A percentile compares a stretch with the other conserved stretches of the same genome.
Conservation (phyloP, 2,113 vertebrate species). For the Hydropotes inermis region DNA sequence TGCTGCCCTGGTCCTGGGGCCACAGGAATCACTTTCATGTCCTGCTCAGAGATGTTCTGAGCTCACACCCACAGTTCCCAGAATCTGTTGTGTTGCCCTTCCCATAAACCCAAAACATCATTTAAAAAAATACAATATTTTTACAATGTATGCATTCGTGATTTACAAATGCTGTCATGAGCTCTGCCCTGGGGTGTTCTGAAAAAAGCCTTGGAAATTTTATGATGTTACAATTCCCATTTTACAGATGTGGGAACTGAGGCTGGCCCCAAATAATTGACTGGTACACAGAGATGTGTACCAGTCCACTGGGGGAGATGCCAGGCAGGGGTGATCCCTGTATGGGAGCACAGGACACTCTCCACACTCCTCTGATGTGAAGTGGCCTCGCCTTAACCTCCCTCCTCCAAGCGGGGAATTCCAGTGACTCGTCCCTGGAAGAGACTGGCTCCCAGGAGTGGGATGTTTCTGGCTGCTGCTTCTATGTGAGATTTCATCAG, state of each 20-base stretch:
- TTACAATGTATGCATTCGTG: fast-evolving
- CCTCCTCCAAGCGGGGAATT: background rate
- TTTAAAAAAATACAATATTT: fast-evolving
- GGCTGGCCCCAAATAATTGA: background rate
- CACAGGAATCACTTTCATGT: fast-evolving
- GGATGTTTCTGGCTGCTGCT: background rate
- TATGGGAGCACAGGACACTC: background rate
- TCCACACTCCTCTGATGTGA: fast-evolving
- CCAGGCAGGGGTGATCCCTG: background rate
- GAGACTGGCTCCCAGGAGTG: background rate
- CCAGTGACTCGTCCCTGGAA: background rate
- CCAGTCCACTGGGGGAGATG: background rate
- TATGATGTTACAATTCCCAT: background rate
- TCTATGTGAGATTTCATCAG: fast-evolving
- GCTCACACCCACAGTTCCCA: fast-evolving
- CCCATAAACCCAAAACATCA: background rate
- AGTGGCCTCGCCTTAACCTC: background rate
- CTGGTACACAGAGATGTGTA: background rate
- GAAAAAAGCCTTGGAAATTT: background rate
- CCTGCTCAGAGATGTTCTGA: background rate
- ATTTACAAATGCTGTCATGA: too few relatives aligned
- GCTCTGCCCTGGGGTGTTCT: fast-evolving
- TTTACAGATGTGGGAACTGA: background rate
- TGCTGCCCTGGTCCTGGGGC: fast-evolving
- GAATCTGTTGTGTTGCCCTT: background rate